These are phyloP conservation scores for Drosophila pseudotalamancana DNA, from an alignment of 2,888 invertebrate genomes.

Conservation along the genomic window DNA sequence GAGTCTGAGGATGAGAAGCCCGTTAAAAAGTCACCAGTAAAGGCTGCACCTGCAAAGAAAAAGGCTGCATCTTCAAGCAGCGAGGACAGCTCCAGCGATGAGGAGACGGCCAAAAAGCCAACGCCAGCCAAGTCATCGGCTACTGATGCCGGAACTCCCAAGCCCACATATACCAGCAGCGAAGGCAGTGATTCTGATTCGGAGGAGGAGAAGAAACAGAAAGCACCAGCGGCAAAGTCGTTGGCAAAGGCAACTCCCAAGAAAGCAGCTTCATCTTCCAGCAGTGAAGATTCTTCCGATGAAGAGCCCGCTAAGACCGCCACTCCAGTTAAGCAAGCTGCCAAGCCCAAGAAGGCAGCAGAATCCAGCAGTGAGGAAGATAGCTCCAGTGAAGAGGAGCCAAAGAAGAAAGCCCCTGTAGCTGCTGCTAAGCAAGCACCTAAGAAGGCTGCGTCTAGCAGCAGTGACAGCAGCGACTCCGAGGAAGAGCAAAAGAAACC, in stretches of 20 bases:
- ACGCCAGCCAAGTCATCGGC: slow-evolving; percentile 4
- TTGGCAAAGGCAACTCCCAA: slow-evolving; percentile 22
- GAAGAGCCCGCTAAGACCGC: slow-evolving; percentile 28
- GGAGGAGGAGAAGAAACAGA: not conserved
- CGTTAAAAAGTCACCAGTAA: slow-evolving; percentile 21
- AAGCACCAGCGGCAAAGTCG: not conserved
- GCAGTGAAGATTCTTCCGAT: slow-evolving; percentile 53
- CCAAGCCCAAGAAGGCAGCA: slow-evolving; percentile 56
- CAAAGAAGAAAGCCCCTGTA: slow-evolving; percentile 32
- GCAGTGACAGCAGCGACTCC: slow-evolving; percentile 66
- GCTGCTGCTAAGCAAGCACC: slow-evolving; percentile 9
- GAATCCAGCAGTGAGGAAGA: slow-evolving; percentile 83
- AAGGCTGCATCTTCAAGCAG: slow-evolving; percentile 36
- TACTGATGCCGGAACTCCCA: not conserved
- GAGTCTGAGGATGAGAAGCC: slow-evolving; percentile 48
- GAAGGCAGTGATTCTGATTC: slow-evolving; percentile 28
- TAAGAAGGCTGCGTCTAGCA: slow-evolving; percentile 43
- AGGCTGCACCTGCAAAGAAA: slow-evolving; percentile 28
- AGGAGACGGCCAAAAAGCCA: slow-evolving; percentile 33
- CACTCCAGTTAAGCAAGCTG: slow-evolving; percentile 6
- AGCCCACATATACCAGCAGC: slow-evolving; percentile 31
- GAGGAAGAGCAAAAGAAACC: slow-evolving; percentile 63
- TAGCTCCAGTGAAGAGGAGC: slow-evolving; percentile 83
- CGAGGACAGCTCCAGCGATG: slow-evolving; percentile 49
- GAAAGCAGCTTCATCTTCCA: slow-evolving; percentile 35